Percentiles rank a stretch among this genome's conserved stretches.
Conservation (phyloP, 2,113 vertebrate genomes). For the Nibea coibor region DNA sequence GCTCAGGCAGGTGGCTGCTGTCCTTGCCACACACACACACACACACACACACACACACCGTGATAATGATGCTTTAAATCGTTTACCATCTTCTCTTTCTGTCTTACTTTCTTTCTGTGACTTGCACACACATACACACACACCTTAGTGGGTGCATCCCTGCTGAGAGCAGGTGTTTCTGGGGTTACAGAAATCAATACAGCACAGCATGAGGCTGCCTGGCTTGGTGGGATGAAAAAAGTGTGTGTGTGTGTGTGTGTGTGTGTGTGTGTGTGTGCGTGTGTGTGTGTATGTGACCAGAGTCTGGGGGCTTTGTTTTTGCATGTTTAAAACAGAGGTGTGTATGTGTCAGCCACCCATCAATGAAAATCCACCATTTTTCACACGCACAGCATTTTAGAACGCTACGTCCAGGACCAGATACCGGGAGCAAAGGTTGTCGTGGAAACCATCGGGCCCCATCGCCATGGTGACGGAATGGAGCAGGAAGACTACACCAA, state of each 20-base stretch:
- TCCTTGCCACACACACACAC: neutral
- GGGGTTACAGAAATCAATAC: conserved; percentile 54
- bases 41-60: neutral
- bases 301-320: conserved; percentile 1
- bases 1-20: conserved; percentile 11
- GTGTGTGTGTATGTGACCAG: neutral
- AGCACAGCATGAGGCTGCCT: conserved; percentile 25
- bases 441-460: conserved; percentile 94
- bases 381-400: conserved; percentile 88
- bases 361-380: conserved; percentile 1
- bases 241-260: neutral
- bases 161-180: conserved; percentile 58
- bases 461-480: conserved; percentile 89
- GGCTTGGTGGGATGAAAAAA: conserved; percentile 18
- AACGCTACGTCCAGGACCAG: conserved; percentile 95
- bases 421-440: conserved; percentile 95
- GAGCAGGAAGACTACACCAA: conserved; percentile 95
- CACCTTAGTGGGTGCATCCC: conserved; percentile 5
- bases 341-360: neutral
- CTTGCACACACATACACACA: conserved; percentile 24
- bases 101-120: neutral
- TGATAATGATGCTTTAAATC: conserved; percentile 45
- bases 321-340: neutral
- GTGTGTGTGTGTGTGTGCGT: too few relatives aligned
- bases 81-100: conserved; percentile 10